A percentile compares a stretch with the other conserved stretches of the same genome.
Conservation (phyloP, 2,888 invertebrate species). For the Incurvaria masculella region DNA sequence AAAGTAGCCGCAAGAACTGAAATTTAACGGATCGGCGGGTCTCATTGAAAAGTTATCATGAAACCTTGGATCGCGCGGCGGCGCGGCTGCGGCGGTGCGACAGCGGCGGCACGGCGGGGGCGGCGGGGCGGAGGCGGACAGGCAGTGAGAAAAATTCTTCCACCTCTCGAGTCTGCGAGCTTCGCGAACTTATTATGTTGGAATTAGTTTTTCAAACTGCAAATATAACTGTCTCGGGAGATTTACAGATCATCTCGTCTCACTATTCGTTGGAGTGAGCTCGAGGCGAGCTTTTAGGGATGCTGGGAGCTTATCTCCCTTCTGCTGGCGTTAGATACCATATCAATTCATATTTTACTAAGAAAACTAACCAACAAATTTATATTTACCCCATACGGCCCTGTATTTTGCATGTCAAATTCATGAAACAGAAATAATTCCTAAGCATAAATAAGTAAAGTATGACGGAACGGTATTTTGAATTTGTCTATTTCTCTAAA, state of each 20-base stretch:
- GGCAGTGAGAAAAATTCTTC: not conserved
- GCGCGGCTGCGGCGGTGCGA: not conserved
- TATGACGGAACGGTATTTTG: too few relatives aligned
- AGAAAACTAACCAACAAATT: too few relatives aligned
- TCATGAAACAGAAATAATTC: too few relatives aligned
- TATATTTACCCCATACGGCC: too few relatives aligned
- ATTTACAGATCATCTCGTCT: conserved; percentile 11
- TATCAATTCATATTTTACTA: too few relatives aligned
- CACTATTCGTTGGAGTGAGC: too few relatives aligned
- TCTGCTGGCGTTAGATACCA: too few relatives aligned
- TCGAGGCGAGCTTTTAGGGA: too few relatives aligned
- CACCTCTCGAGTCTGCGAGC: not conserved
- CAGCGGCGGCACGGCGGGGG: not conserved
- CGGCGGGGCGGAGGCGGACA: not conserved
- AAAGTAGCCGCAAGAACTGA: not conserved
- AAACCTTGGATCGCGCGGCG: not conserved
- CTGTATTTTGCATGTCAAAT: too few relatives aligned
- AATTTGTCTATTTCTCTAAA: too few relatives aligned
- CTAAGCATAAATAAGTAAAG: too few relatives aligned
- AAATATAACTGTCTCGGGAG: conserved; percentile 17
- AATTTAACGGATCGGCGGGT: not conserved
- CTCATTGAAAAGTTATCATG: not conserved
- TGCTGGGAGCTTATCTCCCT: too few relatives aligned
- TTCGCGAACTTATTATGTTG: not conserved
- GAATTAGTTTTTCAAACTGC: conserved; percentile 4